Conservation (phyloP, 2,888 invertebrate genomes). For the Yponomeuta cagnagella region DNA sequence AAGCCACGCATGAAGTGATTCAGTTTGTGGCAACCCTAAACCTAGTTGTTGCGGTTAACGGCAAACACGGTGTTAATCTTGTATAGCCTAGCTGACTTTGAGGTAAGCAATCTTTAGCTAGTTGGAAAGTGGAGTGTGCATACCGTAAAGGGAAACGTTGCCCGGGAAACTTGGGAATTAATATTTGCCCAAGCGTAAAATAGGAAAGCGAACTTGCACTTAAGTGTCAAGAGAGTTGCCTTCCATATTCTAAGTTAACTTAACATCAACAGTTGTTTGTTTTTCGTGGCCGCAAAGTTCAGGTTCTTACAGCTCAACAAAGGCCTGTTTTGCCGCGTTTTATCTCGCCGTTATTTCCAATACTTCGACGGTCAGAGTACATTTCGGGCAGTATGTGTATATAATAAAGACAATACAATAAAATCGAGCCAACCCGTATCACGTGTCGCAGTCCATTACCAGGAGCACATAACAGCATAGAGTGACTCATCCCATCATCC, state of each 20-base stretch:
- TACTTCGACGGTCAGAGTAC: neutral
- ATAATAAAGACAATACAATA: neutral
- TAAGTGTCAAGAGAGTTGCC: neutral
- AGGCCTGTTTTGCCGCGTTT: neutral
- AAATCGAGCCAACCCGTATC: slow-evolving; percentile 40
- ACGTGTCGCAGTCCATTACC: slow-evolving; percentile 33
- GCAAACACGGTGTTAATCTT: neutral
- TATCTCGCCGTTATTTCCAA: neutral
- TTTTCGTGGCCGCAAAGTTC: neutral
- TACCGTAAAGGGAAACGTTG: neutral
- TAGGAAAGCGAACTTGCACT: neutral
- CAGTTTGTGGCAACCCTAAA: slow-evolving; percentile 1
- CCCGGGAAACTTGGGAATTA: neutral
- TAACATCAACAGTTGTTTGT: neutral
- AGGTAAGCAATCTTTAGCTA: neutral
- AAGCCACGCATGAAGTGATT: neutral
- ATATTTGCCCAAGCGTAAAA: neutral
- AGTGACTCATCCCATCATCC: slow-evolving; percentile 39
- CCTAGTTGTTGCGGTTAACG: neutral
- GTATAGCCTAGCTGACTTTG: neutral
- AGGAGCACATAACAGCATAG: slow-evolving; percentile 28
- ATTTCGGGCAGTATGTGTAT: neutral
- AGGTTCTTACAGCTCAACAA: neutral
- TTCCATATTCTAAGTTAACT: neutral
- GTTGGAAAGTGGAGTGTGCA: neutral